phyloP scores from a whole-genome alignment of 2,888 invertebrate genomes.

The Therioaphis trifolii region DNA sequence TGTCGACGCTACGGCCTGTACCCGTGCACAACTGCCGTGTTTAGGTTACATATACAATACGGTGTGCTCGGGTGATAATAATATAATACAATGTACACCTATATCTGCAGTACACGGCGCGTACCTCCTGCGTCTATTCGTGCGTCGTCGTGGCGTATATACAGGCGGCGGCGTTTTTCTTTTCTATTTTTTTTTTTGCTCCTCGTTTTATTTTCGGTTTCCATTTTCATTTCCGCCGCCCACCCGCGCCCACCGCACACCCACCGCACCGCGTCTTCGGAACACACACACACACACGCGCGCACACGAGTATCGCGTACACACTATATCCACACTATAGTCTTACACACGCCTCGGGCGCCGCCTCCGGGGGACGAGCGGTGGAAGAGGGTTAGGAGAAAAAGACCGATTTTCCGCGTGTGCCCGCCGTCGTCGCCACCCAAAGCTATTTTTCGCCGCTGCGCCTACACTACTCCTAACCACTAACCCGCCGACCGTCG shows the following conservation, averaged over 20 bases:
- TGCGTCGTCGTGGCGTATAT: no score
- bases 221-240: slow-evolving; percentile 12
- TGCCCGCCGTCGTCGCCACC: background rate
- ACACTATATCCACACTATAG: no score
- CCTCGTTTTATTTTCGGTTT: background rate
- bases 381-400: background rate
- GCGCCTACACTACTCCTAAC: background rate
- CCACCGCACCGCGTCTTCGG: background rate
- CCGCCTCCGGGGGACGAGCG: background rate
- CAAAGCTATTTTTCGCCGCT: background rate
- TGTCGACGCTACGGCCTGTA: no score
- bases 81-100: no score
- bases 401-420: slow-evolving; percentile 25
- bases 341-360: background rate
- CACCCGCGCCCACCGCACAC: background rate
- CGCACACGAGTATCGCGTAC: background rate
- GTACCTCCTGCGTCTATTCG: no score
- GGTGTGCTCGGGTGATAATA: no score
- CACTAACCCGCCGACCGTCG: no score
- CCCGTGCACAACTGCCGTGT: no score
- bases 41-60: no score
- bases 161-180: no score
- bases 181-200: background rate
- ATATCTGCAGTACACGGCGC: no score
- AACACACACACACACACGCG: no score